Evolutionary conservation across 2,113 vertebrate genomes (phyloP).

Genomic region (Miniopterus natalensis): DNA sequence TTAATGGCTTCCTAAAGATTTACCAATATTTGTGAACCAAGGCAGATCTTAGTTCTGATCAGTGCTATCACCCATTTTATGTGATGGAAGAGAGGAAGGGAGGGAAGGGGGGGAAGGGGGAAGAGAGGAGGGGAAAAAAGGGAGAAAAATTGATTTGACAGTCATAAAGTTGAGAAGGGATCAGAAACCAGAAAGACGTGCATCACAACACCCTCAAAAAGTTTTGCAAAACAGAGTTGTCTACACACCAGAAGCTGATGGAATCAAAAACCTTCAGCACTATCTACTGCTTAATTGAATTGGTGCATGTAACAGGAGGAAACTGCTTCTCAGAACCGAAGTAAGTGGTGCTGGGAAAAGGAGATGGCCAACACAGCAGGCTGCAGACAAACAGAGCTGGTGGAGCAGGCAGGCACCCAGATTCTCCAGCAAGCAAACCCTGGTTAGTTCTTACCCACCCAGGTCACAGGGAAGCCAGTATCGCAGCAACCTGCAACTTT

Average conservation of each 20-base stretch:
- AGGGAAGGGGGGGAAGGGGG: no score
- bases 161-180: not conserved
- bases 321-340: slow-evolving; percentile 76
- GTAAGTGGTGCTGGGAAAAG: slow-evolving; percentile 54
- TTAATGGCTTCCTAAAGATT: not conserved
- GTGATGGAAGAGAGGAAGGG: not conserved
- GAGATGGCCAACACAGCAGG: slow-evolving; percentile 33
- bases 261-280: slow-evolving; percentile 42
- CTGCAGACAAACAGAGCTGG: not conserved
- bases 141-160: not conserved
- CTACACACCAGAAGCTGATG: slow-evolving; percentile 53
- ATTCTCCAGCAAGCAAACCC: slow-evolving; percentile 66
- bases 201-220: not conserved
- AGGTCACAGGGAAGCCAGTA: slow-evolving; percentile 67
- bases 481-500: slow-evolving; percentile 71
- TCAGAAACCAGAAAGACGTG: not conserved
- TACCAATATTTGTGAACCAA: not conserved
- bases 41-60: not conserved
- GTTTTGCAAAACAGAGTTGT: not conserved
- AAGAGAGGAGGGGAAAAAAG: accelerated
- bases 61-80: not conserved
- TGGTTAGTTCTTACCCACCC: slow-evolving; percentile 46
- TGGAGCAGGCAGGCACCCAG: slow-evolving; percentile 43
- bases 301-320: slow-evolving; percentile 30
- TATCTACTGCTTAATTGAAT: slow-evolving; percentile 60